phyloP scores from a whole-genome alignment of 2,113 vertebrate genomes.

The Rhinopithecus roxellana region DNA sequence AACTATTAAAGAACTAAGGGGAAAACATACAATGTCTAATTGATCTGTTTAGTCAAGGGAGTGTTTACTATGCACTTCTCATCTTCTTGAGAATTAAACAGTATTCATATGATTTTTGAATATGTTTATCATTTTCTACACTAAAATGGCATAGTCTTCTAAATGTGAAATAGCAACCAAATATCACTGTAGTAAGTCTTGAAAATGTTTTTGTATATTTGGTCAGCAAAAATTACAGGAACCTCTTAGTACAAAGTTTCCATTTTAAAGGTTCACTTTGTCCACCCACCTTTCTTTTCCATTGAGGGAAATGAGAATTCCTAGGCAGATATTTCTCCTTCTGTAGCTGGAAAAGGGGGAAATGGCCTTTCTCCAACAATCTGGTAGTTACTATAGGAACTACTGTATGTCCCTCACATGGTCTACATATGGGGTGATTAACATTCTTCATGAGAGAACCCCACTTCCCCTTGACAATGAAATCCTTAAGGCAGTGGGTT shows the following conservation, averaged over 20 bases:
- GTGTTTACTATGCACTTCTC: not conserved
- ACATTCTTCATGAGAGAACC: slow-evolving; percentile 75
- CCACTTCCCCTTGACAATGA: slow-evolving; percentile 69
- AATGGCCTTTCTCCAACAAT: slow-evolving; percentile 72
- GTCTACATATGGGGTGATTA: slow-evolving; percentile 67
- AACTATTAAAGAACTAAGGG: not conserved
- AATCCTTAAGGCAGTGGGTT: slow-evolving; percentile 70
- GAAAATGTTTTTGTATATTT: not conserved
- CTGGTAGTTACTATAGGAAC: slow-evolving; percentile 72
- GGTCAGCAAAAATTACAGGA: not conserved
- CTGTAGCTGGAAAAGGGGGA: slow-evolving; percentile 65
- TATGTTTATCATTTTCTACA: slow-evolving; percentile 6
- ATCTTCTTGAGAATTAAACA: not conserved
- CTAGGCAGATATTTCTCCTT: slow-evolving; percentile 64
- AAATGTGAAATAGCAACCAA: not conserved
- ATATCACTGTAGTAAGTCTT: not conserved
- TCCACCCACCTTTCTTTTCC: not conserved
- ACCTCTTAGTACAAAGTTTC: not conserved
- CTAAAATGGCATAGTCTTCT: not conserved
- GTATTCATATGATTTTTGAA: not conserved
- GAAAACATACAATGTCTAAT: not conserved
- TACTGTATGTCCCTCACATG: slow-evolving; percentile 69
- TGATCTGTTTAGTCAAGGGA: not conserved
- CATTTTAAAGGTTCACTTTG: slow-evolving; percentile 46
- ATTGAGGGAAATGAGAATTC: not conserved